Evolutionary conservation across 2,113 vertebrate genomes (phyloP), one percentile per base, ranked within the genome.

Genomic region (Corythaixoides concolor): DNA sequence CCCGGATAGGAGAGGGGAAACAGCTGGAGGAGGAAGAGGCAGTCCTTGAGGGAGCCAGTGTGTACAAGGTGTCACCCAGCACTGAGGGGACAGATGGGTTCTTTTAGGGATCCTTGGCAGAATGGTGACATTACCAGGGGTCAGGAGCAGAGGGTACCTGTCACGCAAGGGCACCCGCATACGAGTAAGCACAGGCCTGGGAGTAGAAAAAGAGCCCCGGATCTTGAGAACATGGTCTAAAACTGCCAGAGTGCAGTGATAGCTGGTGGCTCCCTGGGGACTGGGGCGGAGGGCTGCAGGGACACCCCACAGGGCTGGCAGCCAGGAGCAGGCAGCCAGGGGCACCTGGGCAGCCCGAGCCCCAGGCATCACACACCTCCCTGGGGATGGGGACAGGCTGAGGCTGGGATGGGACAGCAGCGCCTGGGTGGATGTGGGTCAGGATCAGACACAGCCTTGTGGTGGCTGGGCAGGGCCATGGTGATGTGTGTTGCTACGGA

Each of bases 101-200:
- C 7, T 60, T 27, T 21, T 76, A 45, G 24, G 26, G 55, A 30
- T 35, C 33, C 56, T 76, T 49, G 43, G n/a, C 24, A 60, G 33
- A 49, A 49, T 49, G 43, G 23, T 12, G 18, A 9, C 26, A 23
- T 60, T 59, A 45, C 20, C 18, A 59, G 33, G 19, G 19, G 11
- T 37, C 23, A 35, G 56, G 43, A 49, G n/a, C 43, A 49, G 19
- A 11, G 20, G 27, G 33, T 47, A 58, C 41, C 41, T 26, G 20
- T 76, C 26, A 60, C 24, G 21, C 43, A 23, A 60, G 20, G 45
- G 28, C 4, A 3, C 24, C 14, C 2, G 1, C 0, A 0, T 62
- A 32, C 33, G 14, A 11, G 24, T 22, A 26, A 45, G 27, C 30
- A 5, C 4, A 22, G 59, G n/a, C 4, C 20, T 73, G 76, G 32